phyloP scores from a whole-genome alignment of 2,888 invertebrate species.

The Chalcis sispes region DNA sequence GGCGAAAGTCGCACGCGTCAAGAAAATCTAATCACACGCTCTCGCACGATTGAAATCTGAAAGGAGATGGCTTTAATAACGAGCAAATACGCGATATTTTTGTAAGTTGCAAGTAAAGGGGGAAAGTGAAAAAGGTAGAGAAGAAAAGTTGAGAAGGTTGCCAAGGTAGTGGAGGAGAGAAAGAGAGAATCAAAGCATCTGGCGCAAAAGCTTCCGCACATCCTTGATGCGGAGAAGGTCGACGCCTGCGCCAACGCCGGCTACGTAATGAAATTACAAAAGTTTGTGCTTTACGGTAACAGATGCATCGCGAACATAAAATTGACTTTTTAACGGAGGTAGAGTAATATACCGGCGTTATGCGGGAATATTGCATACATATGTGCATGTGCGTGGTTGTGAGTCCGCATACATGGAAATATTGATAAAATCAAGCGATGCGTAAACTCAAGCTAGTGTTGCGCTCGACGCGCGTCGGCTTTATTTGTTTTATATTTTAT shows the following conservation, averaged over 20 bases:
- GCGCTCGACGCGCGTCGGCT: too few relatives aligned
- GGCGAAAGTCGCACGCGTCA: too few relatives aligned
- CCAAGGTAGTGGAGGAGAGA: neutral
- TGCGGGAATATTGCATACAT: too few relatives aligned
- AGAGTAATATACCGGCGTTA: neutral
- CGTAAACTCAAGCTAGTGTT: too few relatives aligned
- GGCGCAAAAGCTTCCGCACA: constrained; percentile 17
- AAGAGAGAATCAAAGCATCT: constrained; percentile 33
- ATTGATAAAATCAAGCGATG: too few relatives aligned
- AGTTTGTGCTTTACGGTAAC: constrained; percentile 48
- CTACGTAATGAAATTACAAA: constrained; percentile 54
- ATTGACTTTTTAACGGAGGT: constrained; percentile 48
- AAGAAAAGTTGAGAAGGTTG: neutral
- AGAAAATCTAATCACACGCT: constrained; percentile 47
- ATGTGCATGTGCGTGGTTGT: too few relatives aligned
- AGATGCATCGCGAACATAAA: constrained; percentile 49
- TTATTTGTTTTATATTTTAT: too few relatives aligned
- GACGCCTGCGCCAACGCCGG: neutral
- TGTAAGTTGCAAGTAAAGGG: neutral
- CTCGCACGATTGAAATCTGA: neutral
- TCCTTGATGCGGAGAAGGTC: constrained; percentile 16
- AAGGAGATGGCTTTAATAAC: constrained; percentile 42
- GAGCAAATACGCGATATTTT: constrained; percentile 32
- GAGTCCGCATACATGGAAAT: too few relatives aligned
- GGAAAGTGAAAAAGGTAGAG: neutral